Evolutionary conservation across 2,113 vertebrate genomes (phyloP).

Genomic region (Rynchops niger): DNA sequence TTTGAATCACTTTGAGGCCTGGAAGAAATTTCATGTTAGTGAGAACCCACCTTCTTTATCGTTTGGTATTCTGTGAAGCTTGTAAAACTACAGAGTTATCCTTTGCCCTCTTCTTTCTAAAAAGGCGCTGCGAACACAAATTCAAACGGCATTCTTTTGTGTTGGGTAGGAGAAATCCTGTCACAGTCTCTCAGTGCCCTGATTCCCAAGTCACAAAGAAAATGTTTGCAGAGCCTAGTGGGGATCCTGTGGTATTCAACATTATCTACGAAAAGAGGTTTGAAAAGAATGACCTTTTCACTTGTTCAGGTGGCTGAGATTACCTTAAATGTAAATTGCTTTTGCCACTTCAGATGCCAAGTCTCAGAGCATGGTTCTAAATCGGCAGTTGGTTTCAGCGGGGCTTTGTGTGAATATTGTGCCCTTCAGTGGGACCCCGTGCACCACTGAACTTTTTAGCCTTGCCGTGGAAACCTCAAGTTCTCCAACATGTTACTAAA

Average conservation of each 20-base stretch:
- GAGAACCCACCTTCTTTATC: not conserved
- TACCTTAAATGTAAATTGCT: not conserved
- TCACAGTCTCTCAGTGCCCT: not conserved
- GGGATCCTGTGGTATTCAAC: not conserved
- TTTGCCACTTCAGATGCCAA: not conserved
- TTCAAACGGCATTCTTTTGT: not conserved
- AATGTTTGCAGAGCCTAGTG: not conserved
- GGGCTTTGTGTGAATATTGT: not conserved
- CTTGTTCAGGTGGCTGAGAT: not conserved
- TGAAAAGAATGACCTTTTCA: not conserved
- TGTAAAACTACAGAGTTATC: not conserved
- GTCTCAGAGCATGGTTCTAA: not conserved
- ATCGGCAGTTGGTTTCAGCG: not conserved
- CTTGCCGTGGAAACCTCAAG: not conserved
- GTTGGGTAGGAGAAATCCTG: not conserved
- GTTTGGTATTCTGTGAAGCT: not conserved
- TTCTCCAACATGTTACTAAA: not conserved
- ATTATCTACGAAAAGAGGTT: not conserved
- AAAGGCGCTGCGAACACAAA: not conserved
- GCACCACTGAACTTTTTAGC: not conserved
- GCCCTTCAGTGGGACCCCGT: not conserved
- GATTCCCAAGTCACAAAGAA: not conserved
- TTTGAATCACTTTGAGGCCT: not conserved
- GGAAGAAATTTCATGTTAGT: not conserved
- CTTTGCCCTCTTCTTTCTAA: no score